phyloP scores from a whole-genome alignment of 2,888 invertebrate species.

The Mythimna ferrago region DNA sequence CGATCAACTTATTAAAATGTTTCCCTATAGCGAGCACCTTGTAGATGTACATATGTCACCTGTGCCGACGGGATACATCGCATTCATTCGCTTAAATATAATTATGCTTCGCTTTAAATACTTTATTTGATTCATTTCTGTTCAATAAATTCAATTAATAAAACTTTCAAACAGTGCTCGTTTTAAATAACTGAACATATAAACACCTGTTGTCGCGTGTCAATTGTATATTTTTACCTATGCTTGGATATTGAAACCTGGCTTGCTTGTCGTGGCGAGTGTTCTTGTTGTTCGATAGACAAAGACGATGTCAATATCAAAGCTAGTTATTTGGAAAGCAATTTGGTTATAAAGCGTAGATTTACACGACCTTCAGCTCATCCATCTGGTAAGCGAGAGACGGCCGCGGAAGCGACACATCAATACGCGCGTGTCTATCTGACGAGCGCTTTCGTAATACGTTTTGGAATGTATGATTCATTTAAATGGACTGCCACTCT shows the following conservation, averaged over 20 bases:
- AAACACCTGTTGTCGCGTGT: not conserved
- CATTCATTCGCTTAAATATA: not conserved
- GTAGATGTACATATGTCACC: not conserved
- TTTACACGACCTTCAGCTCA: constrained; percentile 49
- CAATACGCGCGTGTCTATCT: constrained; percentile 47
- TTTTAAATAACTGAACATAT: not conserved
- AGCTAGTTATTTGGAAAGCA: constrained; percentile 37
- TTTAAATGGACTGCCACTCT: constrained; percentile 28
- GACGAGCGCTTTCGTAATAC: constrained; percentile 33
- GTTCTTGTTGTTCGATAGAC: constrained; percentile 15
- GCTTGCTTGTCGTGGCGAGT: not conserved
- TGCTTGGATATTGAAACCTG: not conserved
- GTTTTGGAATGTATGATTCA: constrained; percentile 54
- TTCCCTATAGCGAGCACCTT: constrained; percentile 16
- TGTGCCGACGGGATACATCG: not conserved
- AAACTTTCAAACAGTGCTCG: too few relatives aligned
- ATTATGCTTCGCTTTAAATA: constrained; percentile 1
- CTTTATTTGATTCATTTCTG: not conserved
- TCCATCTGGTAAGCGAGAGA: constrained; percentile 49
- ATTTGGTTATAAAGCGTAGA: constrained; percentile 51
- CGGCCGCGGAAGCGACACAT: constrained; percentile 54
- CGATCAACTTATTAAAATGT: constrained; percentile 65
- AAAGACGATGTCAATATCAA: constrained; percentile 27
- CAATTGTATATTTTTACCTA: not conserved
- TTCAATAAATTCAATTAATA: not conserved